Conservation (phyloP, 2,797 vertebrate species). For the Lacerta bilineata region DNA sequence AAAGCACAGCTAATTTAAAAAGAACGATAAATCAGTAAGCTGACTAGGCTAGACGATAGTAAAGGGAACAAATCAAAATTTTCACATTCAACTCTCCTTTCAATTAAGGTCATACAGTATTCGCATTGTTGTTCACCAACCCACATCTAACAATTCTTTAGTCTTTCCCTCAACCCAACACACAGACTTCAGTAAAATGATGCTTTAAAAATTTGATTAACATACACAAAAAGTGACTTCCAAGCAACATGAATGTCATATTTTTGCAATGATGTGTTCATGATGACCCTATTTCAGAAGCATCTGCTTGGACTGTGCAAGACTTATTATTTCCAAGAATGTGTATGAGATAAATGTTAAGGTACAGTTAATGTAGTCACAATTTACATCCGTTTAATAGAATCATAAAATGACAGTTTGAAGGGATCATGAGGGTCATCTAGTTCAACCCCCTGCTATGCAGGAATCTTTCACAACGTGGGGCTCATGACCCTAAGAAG, state of each 20-base stretch:
- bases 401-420: too few relatives aligned
- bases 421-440: too few relatives aligned
- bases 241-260: background rate
- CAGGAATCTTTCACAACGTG: too few relatives aligned
- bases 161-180: background rate
- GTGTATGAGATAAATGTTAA: background rate
- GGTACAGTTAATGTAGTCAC: background rate
- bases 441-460: too few relatives aligned
- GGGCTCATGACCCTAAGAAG: too few relatives aligned
- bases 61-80: background rate
- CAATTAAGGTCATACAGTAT: background rate
- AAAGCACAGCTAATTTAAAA: background rate
- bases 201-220: background rate
- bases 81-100: background rate
- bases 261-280: constrained; percentile 4
- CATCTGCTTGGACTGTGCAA: background rate
- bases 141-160: background rate
- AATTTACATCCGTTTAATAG: background rate
- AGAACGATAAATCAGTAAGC: too few relatives aligned
- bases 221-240: background rate
- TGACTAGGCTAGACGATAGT: too few relatives aligned
- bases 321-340: background rate
- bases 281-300: background rate
- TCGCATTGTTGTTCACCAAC: background rate
- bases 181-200: background rate